Percentiles rank a stretch among this genome's conserved stretches.
Conservation (phyloP, 2,888 invertebrate genomes). For the Conchocele bisecta region DNA sequence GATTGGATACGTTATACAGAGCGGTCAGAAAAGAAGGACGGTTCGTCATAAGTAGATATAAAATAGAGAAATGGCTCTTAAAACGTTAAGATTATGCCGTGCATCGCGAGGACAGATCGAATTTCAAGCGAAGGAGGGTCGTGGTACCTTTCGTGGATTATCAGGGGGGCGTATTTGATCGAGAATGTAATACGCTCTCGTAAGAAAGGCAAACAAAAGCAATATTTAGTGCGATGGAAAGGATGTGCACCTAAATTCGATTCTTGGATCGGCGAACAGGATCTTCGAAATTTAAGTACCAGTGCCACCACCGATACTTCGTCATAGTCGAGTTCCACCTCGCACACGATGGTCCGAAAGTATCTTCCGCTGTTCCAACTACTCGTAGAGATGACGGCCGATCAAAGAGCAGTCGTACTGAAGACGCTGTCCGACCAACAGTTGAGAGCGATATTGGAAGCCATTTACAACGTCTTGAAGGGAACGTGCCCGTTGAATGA, state of each 20-base stretch:
- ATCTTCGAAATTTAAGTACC: slow-evolving; percentile 20
- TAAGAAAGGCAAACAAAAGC: slow-evolving; percentile 1
- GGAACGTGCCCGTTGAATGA: slow-evolving; percentile 36
- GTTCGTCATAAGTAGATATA: too few species aligned
- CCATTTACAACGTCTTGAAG: slow-evolving; percentile 47
- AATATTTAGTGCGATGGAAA: slow-evolving; percentile 26
- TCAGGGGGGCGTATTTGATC: too few species aligned
- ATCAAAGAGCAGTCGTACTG: slow-evolving; percentile 24
- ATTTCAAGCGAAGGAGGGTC: too few species aligned
- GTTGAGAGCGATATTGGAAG: slow-evolving; percentile 29
- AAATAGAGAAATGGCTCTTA: too few species aligned
- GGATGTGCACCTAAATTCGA: slow-evolving; percentile 35
- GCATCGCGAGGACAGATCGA: too few species aligned
- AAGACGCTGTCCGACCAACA: slow-evolving; percentile 20
- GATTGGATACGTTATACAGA: slow-evolving; percentile 38
- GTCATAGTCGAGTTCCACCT: too few species aligned
- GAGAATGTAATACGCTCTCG: slow-evolving; percentile 27
- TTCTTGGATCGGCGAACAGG: slow-evolving; percentile 27
- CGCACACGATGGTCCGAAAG: too few species aligned
- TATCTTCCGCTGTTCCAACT: slow-evolving; percentile 31
- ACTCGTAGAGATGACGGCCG: slow-evolving; percentile 9
- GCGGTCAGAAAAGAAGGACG: too few species aligned
- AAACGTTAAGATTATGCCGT: too few species aligned
- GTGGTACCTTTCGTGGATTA: too few species aligned
- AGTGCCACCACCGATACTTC: background rate